Evolutionary conservation across 2,113 vertebrate species (phyloP), one percentile per base, ranked within the genome.

Genomic region (Caracal caracal): DNA sequence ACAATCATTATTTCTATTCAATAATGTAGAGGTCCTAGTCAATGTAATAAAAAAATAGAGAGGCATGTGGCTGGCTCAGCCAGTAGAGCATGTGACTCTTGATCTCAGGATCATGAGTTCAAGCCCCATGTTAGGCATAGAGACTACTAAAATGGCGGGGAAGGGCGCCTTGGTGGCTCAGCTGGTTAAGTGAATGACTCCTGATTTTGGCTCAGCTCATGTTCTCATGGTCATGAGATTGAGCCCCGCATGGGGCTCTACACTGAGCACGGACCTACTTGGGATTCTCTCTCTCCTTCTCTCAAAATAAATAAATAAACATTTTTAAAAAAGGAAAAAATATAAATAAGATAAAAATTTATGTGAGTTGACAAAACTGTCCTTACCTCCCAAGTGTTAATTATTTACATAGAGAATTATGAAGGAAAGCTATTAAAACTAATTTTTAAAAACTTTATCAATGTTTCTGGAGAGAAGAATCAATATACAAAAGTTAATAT

Each of bases 401-500:
- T 8, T 84, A 3, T 90, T 80, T 70, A 16, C 33, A 22, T 7
- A 95, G 4, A 85, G 9, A 94, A 71, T 81, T 75, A 91, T 17
- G 20, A 90, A 81, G 71, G 24, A 61, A 95, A 85, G 70, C 10
- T 73, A 81, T 73, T 83, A 71, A 68, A 53, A 65, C 79, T 73
- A 88, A 68, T 79, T 43, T 43, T 43, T 9, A 65, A 83, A 43
- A 92, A 94, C 82, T 68, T 66, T 13, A 93, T 30, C 30, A 83
- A 53, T 68, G 51, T 71, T 82, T 47, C 26, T 65, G 7, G 19
- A 66, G 78, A 51, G 17, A 91, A 88, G 56, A 33, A 43, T 59
- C 79, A 94, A 70, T 20, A 92, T 56, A 40, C 28, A 89, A 92
- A 93, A 92, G n/a, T 61, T 43, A 90, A 35, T n/a, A 6, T 59